These are phyloP conservation scores for Tethea ocularis DNA, from an alignment of 2,888 invertebrate genomes.

Conservation along the genomic window DNA sequence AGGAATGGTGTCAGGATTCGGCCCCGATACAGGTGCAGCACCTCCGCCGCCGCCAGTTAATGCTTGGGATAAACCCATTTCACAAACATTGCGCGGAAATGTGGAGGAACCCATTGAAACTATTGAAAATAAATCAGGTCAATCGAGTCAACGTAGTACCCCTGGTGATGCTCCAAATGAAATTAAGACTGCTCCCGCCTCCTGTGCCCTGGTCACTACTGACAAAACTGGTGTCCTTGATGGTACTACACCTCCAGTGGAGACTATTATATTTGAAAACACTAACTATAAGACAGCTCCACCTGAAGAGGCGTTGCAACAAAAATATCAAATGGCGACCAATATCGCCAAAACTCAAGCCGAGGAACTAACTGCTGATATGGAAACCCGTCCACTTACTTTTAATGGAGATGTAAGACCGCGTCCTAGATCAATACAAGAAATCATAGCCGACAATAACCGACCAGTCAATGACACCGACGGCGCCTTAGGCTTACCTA, in stretches of 20 bases:
- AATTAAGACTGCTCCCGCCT: conserved; percentile 52
- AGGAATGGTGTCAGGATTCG: conserved; percentile 68
- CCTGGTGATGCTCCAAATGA: conserved; percentile 68
- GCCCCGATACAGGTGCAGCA: conserved; percentile 82
- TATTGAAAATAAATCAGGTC: conserved; percentile 65
- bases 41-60: conserved; percentile 89
- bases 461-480: conserved; percentile 70
- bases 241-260: conserved; percentile 91
- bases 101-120: conserved; percentile 66
- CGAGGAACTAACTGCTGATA: conserved; percentile 80
- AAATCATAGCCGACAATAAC: conserved; percentile 69
- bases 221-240: conserved; percentile 86
- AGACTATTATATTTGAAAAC: conserved; percentile 95
- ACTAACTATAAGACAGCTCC: conserved; percentile 93
- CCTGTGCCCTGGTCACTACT: conserved; percentile 49
- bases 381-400: conserved; percentile 67
- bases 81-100: conserved; percentile 85
- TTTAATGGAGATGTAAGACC: conserved; percentile 76
- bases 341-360: conserved; percentile 72
- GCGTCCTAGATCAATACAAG: conserved; percentile 73
- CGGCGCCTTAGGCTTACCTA: conserved; percentile 84
- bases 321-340: conserved; percentile 82
- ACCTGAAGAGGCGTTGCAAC: conserved; percentile 86
- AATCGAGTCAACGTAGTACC: conserved; percentile 74
- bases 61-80: conserved; percentile 94